Evolutionary conservation across 92 coral and sea anemone genomes (phyloP), one percentile per base, ranked within the genome.

Genomic region (Palythoa heliodiscus): DNA sequence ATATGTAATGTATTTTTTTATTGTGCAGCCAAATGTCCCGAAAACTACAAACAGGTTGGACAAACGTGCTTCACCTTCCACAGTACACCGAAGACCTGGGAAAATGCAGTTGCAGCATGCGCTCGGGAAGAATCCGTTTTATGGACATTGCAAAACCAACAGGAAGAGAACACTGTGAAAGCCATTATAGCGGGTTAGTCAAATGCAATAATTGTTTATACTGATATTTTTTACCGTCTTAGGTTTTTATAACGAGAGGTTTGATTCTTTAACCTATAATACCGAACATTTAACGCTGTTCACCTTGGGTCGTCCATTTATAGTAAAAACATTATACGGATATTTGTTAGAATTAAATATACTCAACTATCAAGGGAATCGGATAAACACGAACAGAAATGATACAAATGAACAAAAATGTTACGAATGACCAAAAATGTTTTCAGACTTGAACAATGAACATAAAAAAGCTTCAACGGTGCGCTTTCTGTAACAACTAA

Each of bases 121-220:
- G 98, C 98, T 19, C 88, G 86, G 9, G 90, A 90, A 63, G 92
- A 86, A n/a, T 95, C 95, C 0, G 77, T 93, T 53, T 84, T 94
- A 24, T 91, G 95, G 53, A 90, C 98, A 7, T 35, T 94, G 1
- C 91, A 86, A 3, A 66, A 82, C 63, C 53, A 66, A 54, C 92
- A 94, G 74, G 92, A 90, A 71, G 92, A 89, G 71, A 77, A 72
- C 7, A 87, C 85, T 37, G 61, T 90, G 3, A 87, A 66, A 58
- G 77, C 90, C 23, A 71, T 90, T 58, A 43, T 89, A 22, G 75
- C 91, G 52, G 83, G 91, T 89, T 8, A 12, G 88, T 77, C 14
- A 53, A 43, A 5, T 13, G 23, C 24, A 1, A 4, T 8, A 24
- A 29, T 1, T 1, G 9, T 35, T 14, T 64, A n/a, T 20, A 64